phyloP scores from a whole-genome alignment of 2,113 vertebrate species.

The Madoqua kirkii region DNA sequence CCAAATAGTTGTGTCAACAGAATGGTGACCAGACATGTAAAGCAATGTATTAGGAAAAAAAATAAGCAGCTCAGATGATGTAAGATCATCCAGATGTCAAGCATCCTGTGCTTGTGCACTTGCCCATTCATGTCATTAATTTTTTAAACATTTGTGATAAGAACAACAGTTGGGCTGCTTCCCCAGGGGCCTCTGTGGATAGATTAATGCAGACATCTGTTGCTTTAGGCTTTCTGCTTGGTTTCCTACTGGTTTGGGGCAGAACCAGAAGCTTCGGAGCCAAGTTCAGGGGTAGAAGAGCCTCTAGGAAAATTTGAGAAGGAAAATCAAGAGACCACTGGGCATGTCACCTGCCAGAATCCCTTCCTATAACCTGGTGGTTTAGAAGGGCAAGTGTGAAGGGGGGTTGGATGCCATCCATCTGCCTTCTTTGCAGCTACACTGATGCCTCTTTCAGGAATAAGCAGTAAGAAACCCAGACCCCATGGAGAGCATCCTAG shows the following conservation, averaged over 20 bases:
- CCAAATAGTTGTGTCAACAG: slow-evolving; percentile 16
- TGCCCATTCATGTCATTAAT: slow-evolving; percentile 30
- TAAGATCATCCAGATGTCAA: slow-evolving; percentile 33
- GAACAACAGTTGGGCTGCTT: slow-evolving; percentile 7
- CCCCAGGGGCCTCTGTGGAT: neutral
- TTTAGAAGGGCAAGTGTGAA: neutral
- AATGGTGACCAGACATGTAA: neutral
- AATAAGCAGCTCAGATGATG: neutral
- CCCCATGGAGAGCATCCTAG: neutral
- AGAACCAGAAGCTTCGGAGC: neutral
- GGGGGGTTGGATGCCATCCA: neutral
- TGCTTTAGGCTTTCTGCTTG: neutral
- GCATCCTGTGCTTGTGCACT: neutral
- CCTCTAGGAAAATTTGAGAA: neutral
- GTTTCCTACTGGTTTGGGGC: neutral
- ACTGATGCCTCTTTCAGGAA: neutral
- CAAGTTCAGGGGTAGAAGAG: neutral
- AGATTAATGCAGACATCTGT: slow-evolving; percentile 14
- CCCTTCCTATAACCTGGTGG: neutral
- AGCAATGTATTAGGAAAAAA: neutral
- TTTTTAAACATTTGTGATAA: slow-evolving; percentile 55
- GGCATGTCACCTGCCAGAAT: neutral
- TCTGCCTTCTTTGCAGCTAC: neutral
- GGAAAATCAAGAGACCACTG: neutral
- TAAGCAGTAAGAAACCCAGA: neutral